phyloP scores from a whole-genome alignment of 53 echinoderm and acorn worm genomes.

The Echinarachnius parma region DNA sequence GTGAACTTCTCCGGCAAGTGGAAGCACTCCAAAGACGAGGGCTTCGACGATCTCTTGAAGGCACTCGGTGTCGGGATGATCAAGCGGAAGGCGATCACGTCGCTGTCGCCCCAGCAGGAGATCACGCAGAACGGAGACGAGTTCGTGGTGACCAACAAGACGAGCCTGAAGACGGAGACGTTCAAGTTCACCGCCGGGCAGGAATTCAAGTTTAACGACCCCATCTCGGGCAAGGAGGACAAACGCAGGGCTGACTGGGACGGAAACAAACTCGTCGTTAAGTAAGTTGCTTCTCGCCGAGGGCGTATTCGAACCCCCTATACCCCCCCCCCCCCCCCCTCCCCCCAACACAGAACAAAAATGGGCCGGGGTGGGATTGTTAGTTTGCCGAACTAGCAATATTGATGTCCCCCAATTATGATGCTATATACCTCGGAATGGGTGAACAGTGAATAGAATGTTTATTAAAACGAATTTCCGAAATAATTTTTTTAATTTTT shows the following conservation, averaged over 20 bases:
- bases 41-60: constrained; percentile 35
- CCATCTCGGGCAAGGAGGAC: constrained; percentile 51
- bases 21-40: constrained; percentile 46
- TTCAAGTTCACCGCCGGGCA: constrained; percentile 52
- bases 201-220: constrained; percentile 46
- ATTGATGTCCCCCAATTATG: too few relatives aligned
- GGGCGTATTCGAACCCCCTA: too few relatives aligned
- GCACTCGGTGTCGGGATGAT: constrained; percentile 39
- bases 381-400: too few relatives aligned
- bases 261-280: constrained; percentile 57
- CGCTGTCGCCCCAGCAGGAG: constrained; percentile 41
- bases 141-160: constrained; percentile 48
- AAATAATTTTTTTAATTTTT: too few relatives aligned
- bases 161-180: constrained; percentile 17
- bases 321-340: too few relatives aligned
- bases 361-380: too few relatives aligned
- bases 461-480: too few relatives aligned
- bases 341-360: too few relatives aligned
- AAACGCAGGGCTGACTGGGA: constrained; percentile 43
- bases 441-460: too few relatives aligned
- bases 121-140: constrained; percentile 58
- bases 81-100: constrained; percentile 48
- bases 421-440: too few relatives aligned
- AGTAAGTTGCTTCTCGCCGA: too few relatives aligned
- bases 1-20: constrained; percentile 53